Percentiles rank a stretch among this genome's conserved stretches.
These are phyloP conservation scores for Meriones psammophilus DNA, from an alignment of 2,797 vertebrate genomes.

Conservation along the genomic window DNA sequence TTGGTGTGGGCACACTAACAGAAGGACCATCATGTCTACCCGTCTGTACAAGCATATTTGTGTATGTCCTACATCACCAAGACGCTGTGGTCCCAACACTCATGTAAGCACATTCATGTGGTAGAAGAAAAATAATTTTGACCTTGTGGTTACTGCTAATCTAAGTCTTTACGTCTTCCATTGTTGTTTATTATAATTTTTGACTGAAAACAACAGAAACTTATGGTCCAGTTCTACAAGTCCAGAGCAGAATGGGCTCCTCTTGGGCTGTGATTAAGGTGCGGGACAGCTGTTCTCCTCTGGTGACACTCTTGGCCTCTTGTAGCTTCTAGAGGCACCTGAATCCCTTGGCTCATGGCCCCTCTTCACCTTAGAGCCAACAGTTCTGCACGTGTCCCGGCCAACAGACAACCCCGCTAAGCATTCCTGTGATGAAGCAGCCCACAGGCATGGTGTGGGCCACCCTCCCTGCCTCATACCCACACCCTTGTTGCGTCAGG, in stretches of 20 bases:
- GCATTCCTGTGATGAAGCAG: not conserved
- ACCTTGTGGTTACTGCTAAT: not conserved
- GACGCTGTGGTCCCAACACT: rapidly evolving
- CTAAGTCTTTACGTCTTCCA: not conserved
- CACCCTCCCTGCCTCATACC: not conserved
- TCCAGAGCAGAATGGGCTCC: no score
- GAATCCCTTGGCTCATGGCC: rapidly evolving
- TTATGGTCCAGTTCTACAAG: rapidly evolving
- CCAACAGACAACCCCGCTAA: not conserved
- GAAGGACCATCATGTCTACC: not conserved
- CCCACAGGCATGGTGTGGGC: not conserved
- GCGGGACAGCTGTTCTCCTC: not conserved
- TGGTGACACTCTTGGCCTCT: not conserved
- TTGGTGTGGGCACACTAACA: not conserved
- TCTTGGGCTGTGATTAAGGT: no score
- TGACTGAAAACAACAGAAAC: not conserved
- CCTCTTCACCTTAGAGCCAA: not conserved
- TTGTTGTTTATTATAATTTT: no score
- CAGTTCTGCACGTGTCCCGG: rapidly evolving
- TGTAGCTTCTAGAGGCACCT: not conserved
- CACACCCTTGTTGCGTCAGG: rapidly evolving
- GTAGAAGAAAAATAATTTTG: not conserved
- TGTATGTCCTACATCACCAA: not conserved
- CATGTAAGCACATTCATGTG: no score
- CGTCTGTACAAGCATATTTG: no score